Conservation (phyloP, 2,797 vertebrate species). For the Eptatretus atami region DNA sequence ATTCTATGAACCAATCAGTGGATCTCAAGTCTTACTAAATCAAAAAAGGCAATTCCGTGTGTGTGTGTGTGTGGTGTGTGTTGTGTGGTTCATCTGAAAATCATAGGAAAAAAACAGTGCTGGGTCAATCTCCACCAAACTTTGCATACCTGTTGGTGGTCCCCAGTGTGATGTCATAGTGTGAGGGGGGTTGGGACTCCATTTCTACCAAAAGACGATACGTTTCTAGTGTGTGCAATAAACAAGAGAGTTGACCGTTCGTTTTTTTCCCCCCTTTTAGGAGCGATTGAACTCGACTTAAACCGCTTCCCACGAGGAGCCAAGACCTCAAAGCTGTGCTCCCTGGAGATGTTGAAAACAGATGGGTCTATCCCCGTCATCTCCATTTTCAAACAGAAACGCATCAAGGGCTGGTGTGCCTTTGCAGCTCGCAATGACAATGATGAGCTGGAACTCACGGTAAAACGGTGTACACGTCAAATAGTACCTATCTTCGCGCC, state of each 20-base stretch:
- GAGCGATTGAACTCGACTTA: conserved; percentile 53
- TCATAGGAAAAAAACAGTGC: too few species aligned
- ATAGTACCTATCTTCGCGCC: too few species aligned
- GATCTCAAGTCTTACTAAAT: too few species aligned
- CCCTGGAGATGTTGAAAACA: conserved; percentile 20
- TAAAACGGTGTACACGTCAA: conserved; percentile 13
- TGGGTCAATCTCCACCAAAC: too few species aligned
- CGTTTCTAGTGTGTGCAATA: neutral
- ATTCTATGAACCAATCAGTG: too few species aligned
- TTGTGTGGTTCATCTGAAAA: too few species aligned
- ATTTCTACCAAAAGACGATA: neutral
- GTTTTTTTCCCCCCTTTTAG: conserved; percentile 14
- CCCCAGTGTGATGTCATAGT: too few species aligned
- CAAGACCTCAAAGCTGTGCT: conserved; percentile 64
- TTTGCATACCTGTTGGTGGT: too few species aligned
- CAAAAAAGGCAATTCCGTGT: too few species aligned
- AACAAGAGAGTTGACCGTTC: too few species aligned
- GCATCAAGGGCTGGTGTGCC: conserved; percentile 86
- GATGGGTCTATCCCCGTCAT: conserved; percentile 23
- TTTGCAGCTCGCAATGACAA: conserved; percentile 65
- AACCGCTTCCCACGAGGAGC: conserved; percentile 48
- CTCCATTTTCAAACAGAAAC: conserved; percentile 90
- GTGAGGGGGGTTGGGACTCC: neutral
- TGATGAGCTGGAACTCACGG: conserved; percentile 69
- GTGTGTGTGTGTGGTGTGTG: too few species aligned